phyloP scores from a whole-genome alignment of 1,140 invertebrate genomes.

The Tribolium madens region DNA sequence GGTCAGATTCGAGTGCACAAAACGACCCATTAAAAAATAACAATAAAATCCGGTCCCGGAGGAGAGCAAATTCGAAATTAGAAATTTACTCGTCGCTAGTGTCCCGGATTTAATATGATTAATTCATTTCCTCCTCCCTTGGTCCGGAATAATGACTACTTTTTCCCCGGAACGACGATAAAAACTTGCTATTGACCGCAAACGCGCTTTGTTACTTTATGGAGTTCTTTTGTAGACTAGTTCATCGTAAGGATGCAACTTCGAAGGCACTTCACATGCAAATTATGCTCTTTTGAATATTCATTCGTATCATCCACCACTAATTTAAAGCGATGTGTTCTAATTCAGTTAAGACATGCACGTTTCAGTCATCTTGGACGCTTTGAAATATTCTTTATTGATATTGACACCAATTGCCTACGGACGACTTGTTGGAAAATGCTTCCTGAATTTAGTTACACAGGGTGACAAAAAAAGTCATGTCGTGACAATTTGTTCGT shows the following conservation, averaged over 20 bases:
- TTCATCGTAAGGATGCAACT: conserved; percentile 49
- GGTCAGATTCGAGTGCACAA: conserved; percentile 1
- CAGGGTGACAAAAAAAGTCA: no score
- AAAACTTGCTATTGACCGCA: conserved; percentile 48
- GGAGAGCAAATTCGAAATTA: conserved; percentile 26
- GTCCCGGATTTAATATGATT: conserved; percentile 39
- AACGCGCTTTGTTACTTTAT: conserved; percentile 48
- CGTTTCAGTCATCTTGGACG: conserved; percentile 6
- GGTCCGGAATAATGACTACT: conserved; percentile 44
- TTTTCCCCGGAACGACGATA: conserved; percentile 38
- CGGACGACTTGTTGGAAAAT: conserved; percentile 4
- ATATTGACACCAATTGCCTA: conserved; percentile 32
- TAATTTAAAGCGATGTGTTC: conserved; percentile 51
- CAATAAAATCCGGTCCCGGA: conserved; percentile 18
- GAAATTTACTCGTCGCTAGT: conserved; percentile 8
- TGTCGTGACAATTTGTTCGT: no score
- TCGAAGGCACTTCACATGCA: conserved; percentile 57
- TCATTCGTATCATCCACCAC: conserved; percentile 53
- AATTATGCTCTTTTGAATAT: conserved; percentile 57
- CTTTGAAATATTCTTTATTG: conserved; percentile 29
- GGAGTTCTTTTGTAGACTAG: conserved; percentile 51
- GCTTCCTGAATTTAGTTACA: conserved; percentile 32
- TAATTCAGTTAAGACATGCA: conserved; percentile 52
- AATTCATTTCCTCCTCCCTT: conserved; percentile 32
- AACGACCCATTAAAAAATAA: conserved; percentile 39